Evolutionary conservation across 2,797 vertebrate genomes (phyloP), one percentile per base, ranked within the genome.

Genomic region (Tokudaia tokunoshimensis): DNA sequence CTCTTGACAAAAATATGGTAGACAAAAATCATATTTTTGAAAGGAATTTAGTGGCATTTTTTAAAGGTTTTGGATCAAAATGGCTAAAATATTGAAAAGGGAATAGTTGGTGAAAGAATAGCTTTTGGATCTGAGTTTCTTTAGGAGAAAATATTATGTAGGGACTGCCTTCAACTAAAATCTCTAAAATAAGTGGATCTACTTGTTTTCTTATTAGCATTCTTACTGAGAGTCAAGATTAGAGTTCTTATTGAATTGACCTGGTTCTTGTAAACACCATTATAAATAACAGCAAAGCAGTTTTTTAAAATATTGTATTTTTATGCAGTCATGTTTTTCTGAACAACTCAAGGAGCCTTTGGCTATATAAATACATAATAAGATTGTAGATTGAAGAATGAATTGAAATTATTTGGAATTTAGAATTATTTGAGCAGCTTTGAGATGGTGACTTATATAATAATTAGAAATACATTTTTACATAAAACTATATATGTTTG

Each of bases 381-480:
- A 87, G 29, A 79, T 26, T 65, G 3, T 52, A 89, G 74, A 79
- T 37, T 79, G 8, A 57, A 79, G 57, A 94, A 61, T 50, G 31
- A 84, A 89, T 72, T 50, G 4, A 88, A 96, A 88, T 85, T 34
- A 59, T 80, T 8, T 47, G 0, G 1, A 89, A 61, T 86, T 37
- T 37, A 79, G 20, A 19, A 22, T 83, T 75, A 50, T 7, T 63
- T 52, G 20, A 95, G 76, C 34, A 80, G 7, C 61, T 90, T 90
- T 93, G 26, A 52, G 63, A 57, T 13, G 24, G 4, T 90, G 80
- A 86, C 67, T 8, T 84, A 44, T 34, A 52, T 67, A 81, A 50
- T 75, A 65, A 89, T 22, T 79, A 24, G 74, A 6, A 93, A 95
- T 65, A 55, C 4, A 61, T 91, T 89, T 78, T 95, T 70, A 59